phyloP scores from a whole-genome alignment of 2,797 vertebrate genomes.

The Labeo calbasu region DNA sequence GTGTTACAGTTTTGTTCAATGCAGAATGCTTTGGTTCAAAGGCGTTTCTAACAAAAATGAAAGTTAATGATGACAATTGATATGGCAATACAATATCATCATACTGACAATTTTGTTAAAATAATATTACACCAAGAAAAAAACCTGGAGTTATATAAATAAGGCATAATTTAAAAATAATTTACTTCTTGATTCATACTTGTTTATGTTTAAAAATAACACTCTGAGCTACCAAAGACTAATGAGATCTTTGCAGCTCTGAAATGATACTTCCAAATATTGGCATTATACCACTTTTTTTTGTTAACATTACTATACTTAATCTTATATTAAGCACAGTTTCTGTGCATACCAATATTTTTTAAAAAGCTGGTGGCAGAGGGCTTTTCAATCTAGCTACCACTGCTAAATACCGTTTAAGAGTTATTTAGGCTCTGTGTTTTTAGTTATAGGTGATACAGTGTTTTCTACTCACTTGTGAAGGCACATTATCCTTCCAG shows the following conservation, averaged over 20 bases:
- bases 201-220: slow-evolving; percentile 19
- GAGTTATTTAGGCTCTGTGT: slow-evolving; percentile 3
- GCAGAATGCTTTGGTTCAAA: slow-evolving; percentile 29
- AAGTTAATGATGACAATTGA: slow-evolving; percentile 11
- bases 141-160: not conserved
- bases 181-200: slow-evolving; percentile 4
- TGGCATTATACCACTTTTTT: not conserved
- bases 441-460: slow-evolving; percentile 13
- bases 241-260: slow-evolving; percentile 27
- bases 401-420: not conserved
- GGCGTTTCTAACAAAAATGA: not conserved
- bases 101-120: slow-evolving; percentile 31
- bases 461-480: slow-evolving; percentile 14
- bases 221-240: not conserved
- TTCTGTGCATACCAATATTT: slow-evolving; percentile 6
- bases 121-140: not conserved
- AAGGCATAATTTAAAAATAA: not conserved
- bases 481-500: slow-evolving; percentile 26
- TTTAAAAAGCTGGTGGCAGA: not conserved
- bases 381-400: not conserved
- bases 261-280: not conserved
- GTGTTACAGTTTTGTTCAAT: slow-evolving; percentile 18
- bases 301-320: not conserved
- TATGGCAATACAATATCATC: not conserved
- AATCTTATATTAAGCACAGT: not conserved